phyloP scores from a whole-genome alignment of 1,140 invertebrate species.

The Pseudomyrmex dendroicus region DNA sequence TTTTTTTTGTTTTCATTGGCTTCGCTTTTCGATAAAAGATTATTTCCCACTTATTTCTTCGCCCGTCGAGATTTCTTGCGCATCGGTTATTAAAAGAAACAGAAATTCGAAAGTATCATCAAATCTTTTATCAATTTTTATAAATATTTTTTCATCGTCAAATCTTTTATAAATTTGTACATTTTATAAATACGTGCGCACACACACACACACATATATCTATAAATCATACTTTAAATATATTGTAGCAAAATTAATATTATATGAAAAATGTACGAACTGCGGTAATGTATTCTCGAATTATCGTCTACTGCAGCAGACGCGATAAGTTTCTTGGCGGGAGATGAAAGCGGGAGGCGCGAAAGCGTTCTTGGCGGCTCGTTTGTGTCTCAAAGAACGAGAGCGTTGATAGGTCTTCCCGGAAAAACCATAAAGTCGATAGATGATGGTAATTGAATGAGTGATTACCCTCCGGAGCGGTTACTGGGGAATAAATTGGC shows the following conservation, averaged over 20 bases:
- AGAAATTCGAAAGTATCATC: too few species aligned
- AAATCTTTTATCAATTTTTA: not conserved
- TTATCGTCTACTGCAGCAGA: conserved; percentile 12
- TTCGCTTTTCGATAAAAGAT: conserved; percentile 26
- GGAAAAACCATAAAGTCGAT: conserved; percentile 65
- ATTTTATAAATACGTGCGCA: not conserved
- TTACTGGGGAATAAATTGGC: conserved; percentile 65
- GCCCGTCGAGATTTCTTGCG: not conserved
- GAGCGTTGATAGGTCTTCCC: conserved; percentile 51
- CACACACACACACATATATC: not conserved
- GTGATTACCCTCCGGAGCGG: conserved; percentile 56
- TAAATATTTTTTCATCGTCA: not conserved
- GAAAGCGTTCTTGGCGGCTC: conserved; percentile 20
- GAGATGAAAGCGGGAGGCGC: conserved; percentile 62
- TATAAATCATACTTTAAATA: not conserved
- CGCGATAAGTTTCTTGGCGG: conserved; percentile 48
- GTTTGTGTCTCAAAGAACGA: conserved; percentile 39
- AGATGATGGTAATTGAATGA: conserved; percentile 68
- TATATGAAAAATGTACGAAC: not conserved
- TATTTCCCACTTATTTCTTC: conserved; percentile 34
- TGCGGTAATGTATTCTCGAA: conserved; percentile 10
- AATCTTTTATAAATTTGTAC: not conserved
- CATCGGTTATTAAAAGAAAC: not conserved
- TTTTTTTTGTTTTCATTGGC: not conserved
- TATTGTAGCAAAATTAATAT: not conserved